Base-by-base conservation (phyloP, 2,888 invertebrate genomes). In the Drosophila subsilvestris region DNA sequence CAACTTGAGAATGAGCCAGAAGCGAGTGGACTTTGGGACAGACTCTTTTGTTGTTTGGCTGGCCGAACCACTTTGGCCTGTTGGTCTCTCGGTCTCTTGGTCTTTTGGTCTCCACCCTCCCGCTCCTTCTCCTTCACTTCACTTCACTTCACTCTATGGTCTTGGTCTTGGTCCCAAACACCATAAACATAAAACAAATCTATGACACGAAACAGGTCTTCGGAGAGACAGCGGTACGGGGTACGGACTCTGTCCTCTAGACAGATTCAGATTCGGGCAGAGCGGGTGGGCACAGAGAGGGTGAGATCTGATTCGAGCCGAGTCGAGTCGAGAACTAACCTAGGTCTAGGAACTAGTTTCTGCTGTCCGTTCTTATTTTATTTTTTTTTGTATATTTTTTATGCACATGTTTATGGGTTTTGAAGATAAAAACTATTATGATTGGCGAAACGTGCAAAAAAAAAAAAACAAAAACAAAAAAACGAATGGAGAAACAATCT, bases 161-260 rank as follows among this genome's bases (percentile, higher is more conserved):
- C 77, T 86, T 80, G 86, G 86, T 37, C 37, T 37, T 37, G 37
- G 37, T 37, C 70, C 83, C 86, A 88, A 89, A 80, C 83, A 83
- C 76, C 87, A 88, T 88, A 81, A 80, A 86, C 87, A 82, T 71
- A 88, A 88, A 82, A 83, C 88, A 87, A 83, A 83, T 83, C 83
- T 83, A 88, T 88, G 83, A 87, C 83, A 83, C 85, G 81, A 88
- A 83, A 83, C 83, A 87, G 87, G 83, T 72, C 53, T 72, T 27
- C 72, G 44, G 27, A n/a, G 22, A 18, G 44, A 45, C 54, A 25
- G 37, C 20, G 25, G 50, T 25, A 25, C 22, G 22, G 22, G 32
- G 12, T 12, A 32, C 32, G 32, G 60, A 53, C 51, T 70, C 51
- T 50, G 60, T 68, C 70, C 69, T 65, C 69, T 32, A 32, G 50